Base-by-base conservation (phyloP, 2,888 invertebrate species). In the Pyrrhia umbra region DNA sequence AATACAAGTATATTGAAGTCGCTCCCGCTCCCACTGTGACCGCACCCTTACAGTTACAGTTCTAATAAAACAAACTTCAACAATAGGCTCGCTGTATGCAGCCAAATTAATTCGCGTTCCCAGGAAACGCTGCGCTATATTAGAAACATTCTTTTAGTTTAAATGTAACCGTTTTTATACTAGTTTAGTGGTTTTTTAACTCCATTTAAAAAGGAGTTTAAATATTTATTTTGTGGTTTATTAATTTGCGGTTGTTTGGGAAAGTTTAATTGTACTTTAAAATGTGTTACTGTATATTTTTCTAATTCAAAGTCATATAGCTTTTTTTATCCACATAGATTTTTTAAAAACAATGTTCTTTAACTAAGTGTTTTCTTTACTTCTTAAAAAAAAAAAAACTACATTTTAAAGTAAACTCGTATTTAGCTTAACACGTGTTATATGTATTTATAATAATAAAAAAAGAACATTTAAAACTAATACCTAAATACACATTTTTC, bases 51-150 rank as follows among this genome's bases (percentile, higher is more conserved):
- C 23, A 46, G 49, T 50, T 69, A 51, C n/a, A n/a, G n/a, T 68
- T 56, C 15, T 37, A 37, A 50, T 46, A 55, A 47, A 51, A 50
- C 6, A 34, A 69, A 50, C 39, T 62, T 34, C 6, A 37, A 60
- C 46, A 68, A 69, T 46, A 34, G 42, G 23, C 37, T 20, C 13
- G 15, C 45, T 39, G 42, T 23, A 45, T 10, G 2, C 50, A 37
- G 37, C 8, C 18, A 42, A 47, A 56, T 51, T 47, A 63, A 47
- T 57, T 43, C 10, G 13, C 15, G 1, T 16, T 64, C n/a, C 23
- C 25, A 13, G 16, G 8, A 34, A 63, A 27, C 9, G 6, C 3
- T 39, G 23, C 21, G 27, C 27, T 34, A 50, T 27, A 39, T 5
- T 13, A 23, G 0, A 6, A 5, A 18, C 34, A 46, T 51, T 49